Conservation (phyloP, 1,140 invertebrate genomes). For the Aphelenchoides besseyi region DNA sequence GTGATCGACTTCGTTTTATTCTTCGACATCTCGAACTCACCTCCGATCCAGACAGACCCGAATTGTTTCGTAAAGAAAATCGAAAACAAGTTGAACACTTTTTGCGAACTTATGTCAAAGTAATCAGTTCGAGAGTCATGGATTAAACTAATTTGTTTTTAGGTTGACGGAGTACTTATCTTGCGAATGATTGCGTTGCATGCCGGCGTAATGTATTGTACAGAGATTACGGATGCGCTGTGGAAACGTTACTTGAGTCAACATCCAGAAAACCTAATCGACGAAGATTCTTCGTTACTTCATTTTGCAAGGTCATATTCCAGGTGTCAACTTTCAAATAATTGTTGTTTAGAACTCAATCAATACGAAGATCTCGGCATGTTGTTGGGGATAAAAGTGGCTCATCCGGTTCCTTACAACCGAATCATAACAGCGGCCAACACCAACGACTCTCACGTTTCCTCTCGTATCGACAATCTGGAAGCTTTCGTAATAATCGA, state of each 20-base stretch:
- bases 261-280: constrained; percentile 61
- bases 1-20: constrained; percentile 60
- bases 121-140: constrained; percentile 34
- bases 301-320: constrained; percentile 61
- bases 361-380: constrained; percentile 38
- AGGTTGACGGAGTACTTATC: constrained; percentile 61
- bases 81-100: constrained; percentile 62
- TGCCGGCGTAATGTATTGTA: constrained; percentile 63
- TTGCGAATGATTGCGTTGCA: constrained; percentile 61
- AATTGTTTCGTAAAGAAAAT: constrained; percentile 61
- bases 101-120: constrained; percentile 60
- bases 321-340: too few species aligned
- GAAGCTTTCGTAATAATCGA: constrained; percentile 47
- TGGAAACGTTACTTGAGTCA: constrained; percentile 61
- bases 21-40: constrained; percentile 61
- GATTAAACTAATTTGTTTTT: constrained; percentile 18
- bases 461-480: constrained; percentile 49
- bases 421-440: constrained; percentile 50
- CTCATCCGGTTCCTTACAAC: constrained; percentile 39
- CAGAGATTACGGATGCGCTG: constrained; percentile 61
- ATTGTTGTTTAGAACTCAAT: constrained; percentile 44
- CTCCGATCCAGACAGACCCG: constrained; percentile 59
- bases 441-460: constrained; percentile 55
- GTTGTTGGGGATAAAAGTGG: constrained; percentile 40
- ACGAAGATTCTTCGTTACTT: constrained; percentile 61